Evolutionary conservation across 2,888 invertebrate species (phyloP).

Genomic region (Malthinus seriepunctatus): DNA sequence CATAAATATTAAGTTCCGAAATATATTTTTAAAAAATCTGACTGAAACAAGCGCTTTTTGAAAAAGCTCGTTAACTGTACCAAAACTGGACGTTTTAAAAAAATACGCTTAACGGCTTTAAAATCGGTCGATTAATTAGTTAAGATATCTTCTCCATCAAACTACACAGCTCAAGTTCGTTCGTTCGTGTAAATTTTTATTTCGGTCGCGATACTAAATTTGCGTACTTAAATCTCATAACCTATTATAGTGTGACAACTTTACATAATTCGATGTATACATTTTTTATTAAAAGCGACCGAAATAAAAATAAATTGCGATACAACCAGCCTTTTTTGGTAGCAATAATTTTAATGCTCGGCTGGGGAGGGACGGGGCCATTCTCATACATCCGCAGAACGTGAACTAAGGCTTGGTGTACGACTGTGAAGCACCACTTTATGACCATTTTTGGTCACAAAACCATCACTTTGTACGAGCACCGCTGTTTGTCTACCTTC

Average conservation of each 20-base stretch:
- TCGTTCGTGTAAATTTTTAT: constrained; percentile 40
- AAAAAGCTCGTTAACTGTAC: too few relatives aligned
- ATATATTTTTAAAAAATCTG: constrained; percentile 26
- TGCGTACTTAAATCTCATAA: constrained; percentile 10
- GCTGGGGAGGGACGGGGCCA: constrained; percentile 71
- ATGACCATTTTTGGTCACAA: constrained; percentile 84
- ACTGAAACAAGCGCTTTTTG: neutral
- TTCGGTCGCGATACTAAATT: constrained; percentile 43
- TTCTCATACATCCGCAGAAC: constrained; percentile 85
- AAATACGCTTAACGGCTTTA: constrained; percentile 23
- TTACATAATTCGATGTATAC: constrained; percentile 40
- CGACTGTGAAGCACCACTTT: constrained; percentile 89
- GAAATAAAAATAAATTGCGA: constrained; percentile 43
- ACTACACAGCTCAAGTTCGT: constrained; percentile 51
- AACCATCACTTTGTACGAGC: constrained; percentile 81
- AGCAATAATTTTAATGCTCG: constrained; percentile 43
- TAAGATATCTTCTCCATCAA: constrained; percentile 55
- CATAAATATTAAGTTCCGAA: constrained; percentile 33
- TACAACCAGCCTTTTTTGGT: constrained; percentile 39
- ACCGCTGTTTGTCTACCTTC: constrained; percentile 76
- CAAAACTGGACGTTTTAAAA: too few relatives aligned
- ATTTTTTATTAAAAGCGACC: constrained; percentile 34
- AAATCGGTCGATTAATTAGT: constrained; percentile 46
- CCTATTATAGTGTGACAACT: constrained; percentile 15
- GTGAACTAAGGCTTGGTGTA: constrained; percentile 83